These are phyloP conservation scores for Apteryx mantelli DNA, from an alignment of 2,113 vertebrate species.

Conservation along the genomic window DNA sequence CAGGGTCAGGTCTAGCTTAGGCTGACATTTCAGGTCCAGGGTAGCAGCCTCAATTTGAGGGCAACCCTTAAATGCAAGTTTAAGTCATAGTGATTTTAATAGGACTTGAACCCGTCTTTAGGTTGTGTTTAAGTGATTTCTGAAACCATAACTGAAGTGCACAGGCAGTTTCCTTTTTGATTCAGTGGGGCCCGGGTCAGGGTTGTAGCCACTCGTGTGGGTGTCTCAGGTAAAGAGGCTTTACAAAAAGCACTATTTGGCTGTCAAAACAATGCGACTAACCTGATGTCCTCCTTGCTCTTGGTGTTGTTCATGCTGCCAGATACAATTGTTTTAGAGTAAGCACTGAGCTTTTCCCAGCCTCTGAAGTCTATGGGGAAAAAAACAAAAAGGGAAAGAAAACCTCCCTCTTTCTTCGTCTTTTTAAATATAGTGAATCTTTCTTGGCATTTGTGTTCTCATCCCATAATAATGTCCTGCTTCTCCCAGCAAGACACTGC, in stretches of 20 bases:
- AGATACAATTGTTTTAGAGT: neutral
- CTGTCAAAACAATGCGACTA: neutral
- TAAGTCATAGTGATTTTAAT: neutral
- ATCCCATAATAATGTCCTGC: neutral
- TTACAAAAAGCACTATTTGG: neutral
- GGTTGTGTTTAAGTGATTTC: neutral
- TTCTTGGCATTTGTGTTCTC: conserved; percentile 7
- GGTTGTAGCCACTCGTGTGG: fast-evolving
- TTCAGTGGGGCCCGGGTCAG: neutral
- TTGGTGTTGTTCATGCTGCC: neutral
- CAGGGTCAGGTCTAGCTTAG: too few species aligned
- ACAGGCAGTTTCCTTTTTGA: neutral
- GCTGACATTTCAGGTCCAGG: too few species aligned
- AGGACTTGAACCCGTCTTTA: neutral
- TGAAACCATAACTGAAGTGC: neutral
- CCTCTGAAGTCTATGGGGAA: neutral
- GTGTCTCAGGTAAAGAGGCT: neutral
- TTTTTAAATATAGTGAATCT: neutral
- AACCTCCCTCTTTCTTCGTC: neutral
- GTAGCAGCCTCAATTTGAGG: neutral
- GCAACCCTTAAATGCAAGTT: neutral
- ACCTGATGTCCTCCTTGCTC: neutral
- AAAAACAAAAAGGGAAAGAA: neutral
- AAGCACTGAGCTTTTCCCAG: neutral
- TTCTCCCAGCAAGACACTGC: neutral